Conservation (phyloP, 2,113 vertebrate genomes). For the Zosterops japonicus region DNA sequence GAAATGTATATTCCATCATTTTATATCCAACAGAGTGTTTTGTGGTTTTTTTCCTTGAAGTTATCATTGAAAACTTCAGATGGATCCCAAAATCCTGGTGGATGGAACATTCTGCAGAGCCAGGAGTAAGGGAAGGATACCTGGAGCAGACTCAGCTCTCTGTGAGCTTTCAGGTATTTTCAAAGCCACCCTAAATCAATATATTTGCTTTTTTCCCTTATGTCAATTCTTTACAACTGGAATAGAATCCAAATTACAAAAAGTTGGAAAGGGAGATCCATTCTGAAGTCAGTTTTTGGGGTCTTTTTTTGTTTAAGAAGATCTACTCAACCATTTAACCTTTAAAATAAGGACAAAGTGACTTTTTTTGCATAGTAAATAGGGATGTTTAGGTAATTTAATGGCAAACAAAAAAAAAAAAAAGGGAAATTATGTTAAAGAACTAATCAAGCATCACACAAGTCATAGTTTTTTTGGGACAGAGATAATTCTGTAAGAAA, state of each 20-base stretch:
- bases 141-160: not conserved
- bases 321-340: not conserved
- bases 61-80: not conserved
- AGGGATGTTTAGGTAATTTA: not conserved
- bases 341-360: not conserved
- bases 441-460: not conserved
- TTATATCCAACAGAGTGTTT: not conserved
- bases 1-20: not conserved
- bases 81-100: not conserved
- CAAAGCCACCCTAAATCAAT: not conserved
- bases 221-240: not conserved
- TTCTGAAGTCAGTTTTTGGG: not conserved
- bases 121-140: not conserved
- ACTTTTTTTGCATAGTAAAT: not conserved
- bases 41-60: not conserved
- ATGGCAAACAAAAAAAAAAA: not conserved
- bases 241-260: not conserved
- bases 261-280: not conserved
- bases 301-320: not conserved
- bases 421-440: not conserved
- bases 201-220: not conserved
- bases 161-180: not conserved
- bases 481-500: not conserved
- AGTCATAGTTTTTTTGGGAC: not conserved
- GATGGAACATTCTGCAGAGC: not conserved